Evolutionary conservation across 1,140 invertebrate genomes (phyloP).

Genomic region (Teleogryllus occipitalis): DNA sequence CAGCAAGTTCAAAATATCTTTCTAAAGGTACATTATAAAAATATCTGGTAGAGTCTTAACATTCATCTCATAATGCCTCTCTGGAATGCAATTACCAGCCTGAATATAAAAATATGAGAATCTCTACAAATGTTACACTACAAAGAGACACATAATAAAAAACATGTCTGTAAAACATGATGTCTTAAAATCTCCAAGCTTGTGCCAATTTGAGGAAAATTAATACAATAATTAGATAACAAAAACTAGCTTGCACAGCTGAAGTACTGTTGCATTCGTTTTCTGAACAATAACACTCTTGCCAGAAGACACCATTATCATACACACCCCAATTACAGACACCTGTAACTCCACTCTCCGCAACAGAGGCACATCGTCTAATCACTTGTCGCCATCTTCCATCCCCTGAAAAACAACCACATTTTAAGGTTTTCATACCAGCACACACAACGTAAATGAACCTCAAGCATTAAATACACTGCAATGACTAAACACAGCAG

Average conservation of each 20-base stretch:
- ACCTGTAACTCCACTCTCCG: slow-evolving; percentile 80
- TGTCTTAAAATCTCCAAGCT: not conserved
- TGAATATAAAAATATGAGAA: too few species aligned
- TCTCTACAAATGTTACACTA: too few species aligned
- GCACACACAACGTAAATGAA: not conserved
- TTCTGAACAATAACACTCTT: slow-evolving; percentile 86
- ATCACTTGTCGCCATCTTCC: slow-evolving; percentile 88
- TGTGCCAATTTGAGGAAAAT: not conserved
- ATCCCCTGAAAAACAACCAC: slow-evolving; percentile 58
- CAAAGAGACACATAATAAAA: too few species aligned
- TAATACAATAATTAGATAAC: not conserved
- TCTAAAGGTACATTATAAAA: too few species aligned
- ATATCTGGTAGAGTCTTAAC: too few species aligned
- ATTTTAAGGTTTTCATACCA: not conserved
- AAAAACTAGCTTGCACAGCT: slow-evolving; percentile 18
- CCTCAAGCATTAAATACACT: not conserved
- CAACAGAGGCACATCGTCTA: slow-evolving; percentile 77
- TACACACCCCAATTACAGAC: slow-evolving; percentile 92
- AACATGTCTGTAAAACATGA: too few species aligned
- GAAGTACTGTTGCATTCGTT: slow-evolving; percentile 68
- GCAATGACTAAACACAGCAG: too few species aligned
- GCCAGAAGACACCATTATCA: slow-evolving; percentile 88
- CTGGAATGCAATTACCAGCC: too few species aligned
- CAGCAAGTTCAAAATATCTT: too few species aligned
- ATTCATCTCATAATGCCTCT: too few species aligned